Evolutionary conservation across 2,797 vertebrate species (phyloP), one percentile per base, ranked within the genome.

Genomic region (Xyrichtys novacula): DNA sequence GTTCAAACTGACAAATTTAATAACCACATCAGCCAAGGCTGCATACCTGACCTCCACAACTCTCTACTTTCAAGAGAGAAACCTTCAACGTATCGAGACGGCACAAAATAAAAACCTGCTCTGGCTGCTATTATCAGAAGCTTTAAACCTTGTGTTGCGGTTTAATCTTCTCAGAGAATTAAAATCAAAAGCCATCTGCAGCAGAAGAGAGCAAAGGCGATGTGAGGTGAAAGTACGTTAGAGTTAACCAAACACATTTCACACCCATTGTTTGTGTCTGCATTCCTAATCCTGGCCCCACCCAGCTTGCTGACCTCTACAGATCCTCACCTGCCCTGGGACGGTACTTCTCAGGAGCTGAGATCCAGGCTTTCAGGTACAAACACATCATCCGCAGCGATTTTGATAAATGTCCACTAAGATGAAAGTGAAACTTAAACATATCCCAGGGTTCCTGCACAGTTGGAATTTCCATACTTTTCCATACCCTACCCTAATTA

Each of bases 261-360:
- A 11, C 8, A 38, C 4, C 44, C 17, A 53, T 56, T 76, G 39
- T 62, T 74, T 85, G 20, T 31, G 10, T 68, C 1, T 84, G 56
- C 81, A 34, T 86, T 77, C 50, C 46, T 65, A 3, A 23, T 52
- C 66, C 55, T 67, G 70, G 70, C 69, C 43, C 38, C 70, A 46
- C 74, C 67, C 77, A 93, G 93, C 53, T 94, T 20, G 6, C 28
- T 9, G 71, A 52, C 6, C 34, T 91, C 36, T 94, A 88, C 85
- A 55, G 4, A 19, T 43, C 76, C 52, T 94, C 93, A 4, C 80
- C 81, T 3, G 90, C 91, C 38, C 83, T 94, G 65, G 89, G 86
- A 6, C 79, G 91, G 14, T 94, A 91, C 78, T 92, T 93, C 78
- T 63, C 54, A 11, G 7, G 31, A 0, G 85, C 74, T 1, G 58